Conservation (phyloP, 2,888 invertebrate species). For the Plebejus anna region DNA sequence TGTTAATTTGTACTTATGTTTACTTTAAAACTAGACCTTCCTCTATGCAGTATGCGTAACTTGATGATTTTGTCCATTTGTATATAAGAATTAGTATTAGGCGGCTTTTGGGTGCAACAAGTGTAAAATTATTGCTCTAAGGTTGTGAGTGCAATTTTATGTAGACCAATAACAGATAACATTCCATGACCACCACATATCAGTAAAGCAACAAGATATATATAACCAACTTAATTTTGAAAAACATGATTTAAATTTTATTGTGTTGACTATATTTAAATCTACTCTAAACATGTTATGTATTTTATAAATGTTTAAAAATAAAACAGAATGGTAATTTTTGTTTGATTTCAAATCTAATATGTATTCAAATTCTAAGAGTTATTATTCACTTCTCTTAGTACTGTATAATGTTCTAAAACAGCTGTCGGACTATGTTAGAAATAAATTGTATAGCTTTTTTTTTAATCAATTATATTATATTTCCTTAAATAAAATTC, state of each 20-base stretch:
- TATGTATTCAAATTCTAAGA: not conserved
- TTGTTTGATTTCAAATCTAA: not conserved
- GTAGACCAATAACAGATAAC: conserved; percentile 21
- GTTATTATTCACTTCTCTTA: too few relatives aligned
- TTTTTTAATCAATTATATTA: too few relatives aligned
- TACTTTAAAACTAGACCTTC: conserved; percentile 88
- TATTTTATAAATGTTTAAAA: conserved; percentile 24
- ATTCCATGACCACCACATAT: conserved; percentile 32
- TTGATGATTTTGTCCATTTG: conserved; percentile 32
- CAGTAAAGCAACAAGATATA: conserved; percentile 17
- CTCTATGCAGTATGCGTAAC: conserved; percentile 62
- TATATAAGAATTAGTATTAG: conserved; percentile 36
- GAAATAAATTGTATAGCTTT: too few relatives aligned
- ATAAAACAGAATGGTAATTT: conserved; percentile 3
- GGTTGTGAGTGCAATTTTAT: conserved; percentile 38
- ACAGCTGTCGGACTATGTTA: too few relatives aligned
- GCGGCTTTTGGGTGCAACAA: conserved; percentile 23
- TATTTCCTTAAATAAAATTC: too few relatives aligned
- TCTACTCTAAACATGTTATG: conserved; percentile 4
- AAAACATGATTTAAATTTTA: conserved; percentile 1
- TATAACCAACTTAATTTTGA: not conserved
- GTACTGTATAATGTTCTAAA: too few relatives aligned
- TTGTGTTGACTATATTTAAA: conserved; percentile 10
- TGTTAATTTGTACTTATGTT: conserved; percentile 87
- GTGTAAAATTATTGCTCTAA: conserved; percentile 31